These are phyloP conservation scores for Rotaria macrura DNA, from an alignment of 2,888 invertebrate species.

Conservation along the genomic window DNA sequence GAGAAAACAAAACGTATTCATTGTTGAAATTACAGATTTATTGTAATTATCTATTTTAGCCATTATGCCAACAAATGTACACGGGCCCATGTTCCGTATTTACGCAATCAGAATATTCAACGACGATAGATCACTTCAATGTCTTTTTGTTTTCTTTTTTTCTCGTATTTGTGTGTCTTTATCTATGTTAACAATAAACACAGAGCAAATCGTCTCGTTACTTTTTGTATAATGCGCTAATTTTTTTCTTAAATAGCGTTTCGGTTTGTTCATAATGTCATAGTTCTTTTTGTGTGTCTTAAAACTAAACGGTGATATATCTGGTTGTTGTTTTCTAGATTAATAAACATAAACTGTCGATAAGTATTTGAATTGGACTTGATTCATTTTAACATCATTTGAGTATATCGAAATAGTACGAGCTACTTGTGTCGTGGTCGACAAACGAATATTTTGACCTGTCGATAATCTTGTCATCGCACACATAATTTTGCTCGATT, in stretches of 20 bases:
- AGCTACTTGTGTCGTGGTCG: no score
- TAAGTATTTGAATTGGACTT: not conserved
- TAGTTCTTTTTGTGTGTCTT: not conserved
- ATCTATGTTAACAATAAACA: not conserved
- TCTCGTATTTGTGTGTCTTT: not conserved
- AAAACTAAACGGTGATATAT: conserved; percentile 30
- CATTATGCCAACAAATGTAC: not conserved
- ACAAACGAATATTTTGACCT: no score
- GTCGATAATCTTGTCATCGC: no score
- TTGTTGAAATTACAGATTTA: no score
- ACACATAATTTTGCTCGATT: no score
- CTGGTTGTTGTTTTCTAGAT: not conserved
- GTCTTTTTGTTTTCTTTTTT: not conserved
- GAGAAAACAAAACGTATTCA: no score
- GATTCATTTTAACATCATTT: not conserved
- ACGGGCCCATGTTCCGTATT: not conserved
- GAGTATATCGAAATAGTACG: no score
- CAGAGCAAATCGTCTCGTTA: conserved; percentile 32
- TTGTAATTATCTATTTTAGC: not conserved
- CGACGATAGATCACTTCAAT: not conserved
- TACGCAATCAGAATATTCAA: conserved; percentile 6
- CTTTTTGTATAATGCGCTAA: conserved; percentile 24
- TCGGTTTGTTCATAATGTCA: conserved; percentile 28
- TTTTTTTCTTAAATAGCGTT: not conserved
- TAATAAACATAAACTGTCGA: not conserved